Evolutionary conservation across 2,797 vertebrate species (phyloP).

Genomic region (Rachycentron canadum): DNA sequence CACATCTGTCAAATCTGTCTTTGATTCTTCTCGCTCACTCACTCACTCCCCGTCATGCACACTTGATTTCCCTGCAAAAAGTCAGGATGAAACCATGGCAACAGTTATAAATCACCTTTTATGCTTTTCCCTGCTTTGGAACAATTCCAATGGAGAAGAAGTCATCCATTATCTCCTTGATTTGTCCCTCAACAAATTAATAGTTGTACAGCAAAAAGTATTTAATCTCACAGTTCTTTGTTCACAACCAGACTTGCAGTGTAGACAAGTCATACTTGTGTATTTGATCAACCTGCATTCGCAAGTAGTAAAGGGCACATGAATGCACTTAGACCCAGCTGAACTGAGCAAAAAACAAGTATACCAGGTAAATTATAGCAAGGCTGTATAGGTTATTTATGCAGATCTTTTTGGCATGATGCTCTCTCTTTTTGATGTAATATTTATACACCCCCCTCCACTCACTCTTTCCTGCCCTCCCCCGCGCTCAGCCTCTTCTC

Average conservation of each 20-base stretch:
- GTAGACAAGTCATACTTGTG: background rate
- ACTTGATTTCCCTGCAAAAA: slow-evolving; percentile 40
- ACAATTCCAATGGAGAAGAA: slow-evolving; percentile 35
- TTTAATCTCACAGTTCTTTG: slow-evolving; percentile 28
- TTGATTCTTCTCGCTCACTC: slow-evolving; percentile 35
- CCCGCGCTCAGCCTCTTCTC: slow-evolving; percentile 41
- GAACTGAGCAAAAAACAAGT: slow-evolving; percentile 27
- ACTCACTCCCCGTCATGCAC: slow-evolving; percentile 37
- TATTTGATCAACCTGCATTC: slow-evolving; percentile 12
- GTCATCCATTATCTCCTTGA: slow-evolving; percentile 44
- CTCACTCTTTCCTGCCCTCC: slow-evolving; percentile 43
- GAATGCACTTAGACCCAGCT: background rate
- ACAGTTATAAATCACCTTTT: slow-evolving; percentile 53
- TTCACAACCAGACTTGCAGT: background rate
- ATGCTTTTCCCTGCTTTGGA: slow-evolving; percentile 23
- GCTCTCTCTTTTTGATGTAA: slow-evolving; percentile 77
- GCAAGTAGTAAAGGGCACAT: slow-evolving; percentile 21
- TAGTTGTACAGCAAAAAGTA: slow-evolving; percentile 17
- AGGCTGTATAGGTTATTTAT: slow-evolving; percentile 70
- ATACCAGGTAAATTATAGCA: slow-evolving; percentile 48
- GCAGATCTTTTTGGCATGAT: slow-evolving; percentile 67
- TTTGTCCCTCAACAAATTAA: slow-evolving; percentile 43
- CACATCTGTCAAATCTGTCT: slow-evolving; percentile 38
- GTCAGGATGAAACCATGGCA: slow-evolving; percentile 78
- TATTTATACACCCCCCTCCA: slow-evolving; percentile 75